Base-by-base conservation (phyloP, 2,888 invertebrate genomes). In the Cataglyphis albicans region DNA sequence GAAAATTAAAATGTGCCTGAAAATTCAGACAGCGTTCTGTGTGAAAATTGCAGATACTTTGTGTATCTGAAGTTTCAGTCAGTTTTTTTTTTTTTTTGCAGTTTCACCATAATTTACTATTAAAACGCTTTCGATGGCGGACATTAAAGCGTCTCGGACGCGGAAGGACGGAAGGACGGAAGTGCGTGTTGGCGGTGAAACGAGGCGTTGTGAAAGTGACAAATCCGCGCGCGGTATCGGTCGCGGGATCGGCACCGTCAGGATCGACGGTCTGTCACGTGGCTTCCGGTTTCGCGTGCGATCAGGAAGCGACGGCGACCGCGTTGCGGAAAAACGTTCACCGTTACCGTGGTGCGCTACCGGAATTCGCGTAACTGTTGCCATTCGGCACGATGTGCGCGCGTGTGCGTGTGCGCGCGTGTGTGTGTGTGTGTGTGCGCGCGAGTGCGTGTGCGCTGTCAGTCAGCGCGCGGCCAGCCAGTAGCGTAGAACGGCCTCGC, bases 181-280 rank as follows among this genome's bases (percentile, higher is more conserved):
- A 29, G 29, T 29, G 59, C 44, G 59, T 63, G 61, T 25, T 57
- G 67, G 84, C 48, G 78, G 35, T 74, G 38, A 91, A 91, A 90
- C 83, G 44, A 44, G 3, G 87, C 89, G 84, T 90, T 88, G 92
- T 91, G 92, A 92, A 92, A 92, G 92, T 91, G 92, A 91, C 92
- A 87, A 88, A 90, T 78, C 85, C 82, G 84, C 82, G 83, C 76
- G 81, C 82, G 84, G 35, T 35, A 6, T 35, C 35, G 35, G 52
- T 76, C 67, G 86, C 85, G 84, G 75, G 83, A 75, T 81, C 90
- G 87, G 90, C 90, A 91, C 91, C 91, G 6, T 35, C 35, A 91
- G 86, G 87, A 86, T 29, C 86, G 87, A 83, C 63, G 29, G 29
- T 29, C 78, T 85, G 89, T 89, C 92, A 90, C 92, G 90, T 89